Evolutionary conservation across 2,888 invertebrate genomes (phyloP), one percentile per base, ranked within the genome.

Genomic region (Uloborus plumipes): DNA sequence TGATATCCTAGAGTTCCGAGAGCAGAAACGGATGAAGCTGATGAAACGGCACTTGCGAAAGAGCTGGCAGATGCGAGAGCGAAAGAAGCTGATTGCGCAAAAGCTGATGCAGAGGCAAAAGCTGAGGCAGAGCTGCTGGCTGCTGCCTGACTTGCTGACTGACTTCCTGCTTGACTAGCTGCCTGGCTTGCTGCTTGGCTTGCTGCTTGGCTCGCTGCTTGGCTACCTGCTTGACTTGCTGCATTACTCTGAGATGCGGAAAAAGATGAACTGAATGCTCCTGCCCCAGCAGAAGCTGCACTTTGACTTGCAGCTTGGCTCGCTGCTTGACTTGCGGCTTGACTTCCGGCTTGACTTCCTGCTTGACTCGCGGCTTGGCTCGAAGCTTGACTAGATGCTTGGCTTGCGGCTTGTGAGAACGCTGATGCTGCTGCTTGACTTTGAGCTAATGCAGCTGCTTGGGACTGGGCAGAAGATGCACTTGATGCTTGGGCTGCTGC

Each of bases 11-110:
- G 2, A 16, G 16, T 61, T n/a, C 26, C 16, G 13, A 26, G 26
- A 18, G 65, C 53, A 9, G 73, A 18, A 26, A 39, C 64, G 4
- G 73, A 73, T 39, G 53, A 31, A n/a, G 64, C 73, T 11, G 73
- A 62, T n/a, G 73, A 51, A 64, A 64, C 64, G n/a, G 64, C 64
- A 1, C 20, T 53, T 20, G 53, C n/a, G 64, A 64, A 39, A n/a
- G 73, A n/a, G 20, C 64, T 64, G 53, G 73, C 31, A 14, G 64
- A 51, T 9, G 73, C 53, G 15, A 64, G 53, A 1, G 62, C 31
- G 7, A 53, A 31, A 13, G 73, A n/a, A 1, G 53, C 9, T 7
- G 64, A 31, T 16, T n/a, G 22, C 16, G 73, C n/a, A 39, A 64
- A 64, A 14, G 64, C 53, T 18, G 64, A 64, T 22, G 64, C 22